Evolutionary conservation across 2,888 invertebrate species (phyloP).

Genomic region (Cheilosia variabilis): DNA sequence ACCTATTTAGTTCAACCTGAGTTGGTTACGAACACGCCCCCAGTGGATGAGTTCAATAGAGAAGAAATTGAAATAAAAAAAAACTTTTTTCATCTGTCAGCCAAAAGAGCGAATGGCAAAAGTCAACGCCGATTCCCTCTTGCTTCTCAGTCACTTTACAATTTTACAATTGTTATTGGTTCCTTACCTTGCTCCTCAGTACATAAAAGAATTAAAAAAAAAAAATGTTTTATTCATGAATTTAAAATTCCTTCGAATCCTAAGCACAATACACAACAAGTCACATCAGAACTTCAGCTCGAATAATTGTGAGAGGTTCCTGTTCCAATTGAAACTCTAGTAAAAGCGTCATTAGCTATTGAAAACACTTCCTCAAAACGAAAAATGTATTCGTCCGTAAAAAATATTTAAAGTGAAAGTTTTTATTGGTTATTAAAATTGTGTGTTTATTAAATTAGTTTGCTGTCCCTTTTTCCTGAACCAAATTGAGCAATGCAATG

Average conservation of each 20-base stretch:
- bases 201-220: constrained; percentile 9
- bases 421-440: constrained; percentile 22
- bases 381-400: constrained; percentile 24
- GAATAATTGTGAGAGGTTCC: neutral
- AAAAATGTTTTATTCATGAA: constrained; percentile 26
- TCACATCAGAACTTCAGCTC: constrained; percentile 14
- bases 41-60: neutral
- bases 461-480: constrained; percentile 8
- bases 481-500: constrained; percentile 61
- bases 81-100: neutral
- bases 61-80: constrained; percentile 7
- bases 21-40: constrained; percentile 3
- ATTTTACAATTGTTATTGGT: constrained; percentile 20
- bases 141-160: neutral
- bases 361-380: neutral
- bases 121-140: constrained; percentile 29
- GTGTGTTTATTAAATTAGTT: constrained; percentile 23
- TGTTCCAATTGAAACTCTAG: neutral
- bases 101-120: constrained; percentile 22
- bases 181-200: neutral
- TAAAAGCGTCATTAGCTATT: neutral
- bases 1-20: neutral
- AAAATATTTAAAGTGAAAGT: constrained; percentile 50
- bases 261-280: neutral
- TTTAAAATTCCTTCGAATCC: constrained; percentile 37